phyloP scores from a whole-genome alignment of 2,113 vertebrate species.

The Peromyscus polionotus region DNA sequence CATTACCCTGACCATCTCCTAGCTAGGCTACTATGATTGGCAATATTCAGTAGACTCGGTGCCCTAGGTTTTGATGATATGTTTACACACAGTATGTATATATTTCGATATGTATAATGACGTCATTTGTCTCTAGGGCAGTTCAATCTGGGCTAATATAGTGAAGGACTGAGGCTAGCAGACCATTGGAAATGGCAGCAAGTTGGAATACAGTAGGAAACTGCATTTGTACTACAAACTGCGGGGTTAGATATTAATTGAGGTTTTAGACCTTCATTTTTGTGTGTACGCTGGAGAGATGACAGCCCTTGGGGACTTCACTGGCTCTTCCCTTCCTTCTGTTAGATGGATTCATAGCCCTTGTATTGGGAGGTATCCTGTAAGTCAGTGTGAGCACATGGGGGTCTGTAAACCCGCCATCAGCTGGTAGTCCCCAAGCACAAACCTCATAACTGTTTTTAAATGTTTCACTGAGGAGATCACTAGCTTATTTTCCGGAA shows the following conservation, averaged over 20 bases:
- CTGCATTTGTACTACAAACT: background rate
- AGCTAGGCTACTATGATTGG: background rate
- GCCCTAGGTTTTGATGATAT: background rate
- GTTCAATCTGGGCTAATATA: background rate
- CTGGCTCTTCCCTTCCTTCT: background rate
- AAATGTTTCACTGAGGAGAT: background rate
- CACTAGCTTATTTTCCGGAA: conserved; percentile 3
- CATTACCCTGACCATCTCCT: background rate
- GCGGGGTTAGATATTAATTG: background rate
- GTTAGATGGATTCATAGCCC: background rate
- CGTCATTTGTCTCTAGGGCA: background rate
- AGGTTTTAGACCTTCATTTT: conserved; percentile 38
- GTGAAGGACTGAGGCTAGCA: background rate
- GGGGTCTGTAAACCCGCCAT: background rate
- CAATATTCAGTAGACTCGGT: background rate
- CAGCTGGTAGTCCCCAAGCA: background rate
- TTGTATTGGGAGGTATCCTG: background rate
- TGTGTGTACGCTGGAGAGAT: background rate
- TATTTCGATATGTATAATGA: background rate
- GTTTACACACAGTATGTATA: background rate
- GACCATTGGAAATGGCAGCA: background rate
- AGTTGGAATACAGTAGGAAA: background rate
- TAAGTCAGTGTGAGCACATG: background rate
- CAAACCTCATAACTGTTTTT: conserved; percentile 31
- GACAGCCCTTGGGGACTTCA: background rate